Base-by-base conservation (phyloP, 2,888 invertebrate species). In the Phortica magna region DNA sequence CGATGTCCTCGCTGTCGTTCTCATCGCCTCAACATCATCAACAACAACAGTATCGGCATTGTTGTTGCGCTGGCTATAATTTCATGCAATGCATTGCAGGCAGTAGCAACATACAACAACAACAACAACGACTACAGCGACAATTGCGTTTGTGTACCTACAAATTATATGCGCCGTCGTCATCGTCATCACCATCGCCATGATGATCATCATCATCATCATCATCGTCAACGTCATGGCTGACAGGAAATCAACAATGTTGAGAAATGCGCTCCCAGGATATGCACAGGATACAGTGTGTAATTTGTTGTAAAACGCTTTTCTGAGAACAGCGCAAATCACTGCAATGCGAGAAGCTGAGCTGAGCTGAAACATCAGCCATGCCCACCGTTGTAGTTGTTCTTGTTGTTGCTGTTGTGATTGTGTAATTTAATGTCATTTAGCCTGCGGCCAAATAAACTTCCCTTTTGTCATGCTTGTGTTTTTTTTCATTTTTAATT, bases 271-370 rank as follows among this genome's bases (percentile, higher is more conserved):
- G 78, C 82, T 83, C 83, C 77, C 88, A 88, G 89, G 89, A 89
- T 88, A 81, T 88, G 86, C 80, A 83, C 89, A 89, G 88, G 89
- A 89, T 89, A 84, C 84, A 79, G 81, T 77, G 80, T 83, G 86
- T 82, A 84, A 90, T 89, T 90, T 87, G 82, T 85, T 89, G 88
- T 85, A 84, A 89, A 89, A 84, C 84, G 87, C 83, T 90, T 88
- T 83, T 80, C 78, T 75, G 75, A 79, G 48, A 55, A 77, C 71
- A 76, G 81, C 75, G 79, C 74, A 83, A 78, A 71, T 74, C 59
- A 61, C n/a, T 19, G 41, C 72, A 43, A 22, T 76, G 14, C 14
- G 43, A 42, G 10, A 75, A 41, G 70, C 73, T 59, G 48, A 10
- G 6, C 22, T 61, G 61, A 61, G 17, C 22, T 61, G 22, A 61